Percentiles rank a stretch among this genome's conserved stretches.
Conservation (phyloP, 2,888 invertebrate genomes). For the Thymelicus lineola region DNA sequence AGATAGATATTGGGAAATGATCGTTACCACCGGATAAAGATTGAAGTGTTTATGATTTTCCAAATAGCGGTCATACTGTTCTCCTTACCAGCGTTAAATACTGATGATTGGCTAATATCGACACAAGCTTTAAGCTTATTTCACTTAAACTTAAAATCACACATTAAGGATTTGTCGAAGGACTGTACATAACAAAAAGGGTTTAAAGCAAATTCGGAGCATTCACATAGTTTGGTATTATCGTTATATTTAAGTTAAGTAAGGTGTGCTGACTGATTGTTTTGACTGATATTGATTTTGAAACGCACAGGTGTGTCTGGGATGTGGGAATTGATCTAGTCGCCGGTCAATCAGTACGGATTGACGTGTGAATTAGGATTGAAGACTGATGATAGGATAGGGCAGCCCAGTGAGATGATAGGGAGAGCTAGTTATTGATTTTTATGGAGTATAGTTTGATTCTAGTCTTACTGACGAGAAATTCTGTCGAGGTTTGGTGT, state of each 20-base stretch:
- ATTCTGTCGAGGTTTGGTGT: neutral
- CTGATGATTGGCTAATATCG: neutral
- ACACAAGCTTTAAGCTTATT: neutral
- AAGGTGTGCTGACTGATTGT: slow-evolving; percentile 20
- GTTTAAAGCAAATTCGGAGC: neutral
- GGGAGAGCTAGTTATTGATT: neutral
- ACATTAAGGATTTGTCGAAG: neutral
- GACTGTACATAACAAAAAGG: neutral
- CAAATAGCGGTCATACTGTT: too few relatives aligned
- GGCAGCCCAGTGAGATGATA: neutral
- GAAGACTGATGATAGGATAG: slow-evolving; percentile 32
- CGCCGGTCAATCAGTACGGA: neutral
- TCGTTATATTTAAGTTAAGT: neutral
- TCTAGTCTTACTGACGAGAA: slow-evolving; percentile 2
- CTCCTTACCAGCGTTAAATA: neutral
- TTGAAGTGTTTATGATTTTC: too few relatives aligned
- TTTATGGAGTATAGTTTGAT: slow-evolving; percentile 10
- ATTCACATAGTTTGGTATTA: too few relatives aligned
- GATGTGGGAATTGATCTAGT: slow-evolving; percentile 19
- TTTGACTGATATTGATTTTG: slow-evolving; percentile 24
- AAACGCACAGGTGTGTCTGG: slow-evolving; percentile 13
- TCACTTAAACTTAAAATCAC: neutral
- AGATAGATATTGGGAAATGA: too few relatives aligned
- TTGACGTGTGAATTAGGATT: slow-evolving; percentile 1
- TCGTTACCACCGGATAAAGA: too few relatives aligned